Evolutionary conservation across 37 sponge, comb jelly and placozoan genomes (phyloP), one percentile per base, ranked within the genome.

Genomic region (Dysidea cf. avara): DNA sequence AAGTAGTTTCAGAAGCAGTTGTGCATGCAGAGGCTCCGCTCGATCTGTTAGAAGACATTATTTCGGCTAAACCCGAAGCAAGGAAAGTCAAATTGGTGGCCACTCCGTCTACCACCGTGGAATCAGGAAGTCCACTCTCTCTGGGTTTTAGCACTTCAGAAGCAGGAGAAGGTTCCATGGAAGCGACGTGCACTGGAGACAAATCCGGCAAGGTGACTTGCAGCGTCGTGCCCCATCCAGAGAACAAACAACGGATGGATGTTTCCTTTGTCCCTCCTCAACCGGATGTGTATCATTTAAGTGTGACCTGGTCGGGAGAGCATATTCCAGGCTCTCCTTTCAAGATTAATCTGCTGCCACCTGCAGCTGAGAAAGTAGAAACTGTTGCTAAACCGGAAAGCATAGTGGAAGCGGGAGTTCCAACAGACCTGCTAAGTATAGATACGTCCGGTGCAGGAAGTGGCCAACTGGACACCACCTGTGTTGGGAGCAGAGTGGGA

Each of bases 141-240:
- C 48, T 90, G 66, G 38, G 52, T 6, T 80, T 90, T 49, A 81
- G 85, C 56, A 61, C 72, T 20, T 55, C 65, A 3, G 49, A 58
- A 24, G 91, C 91, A 32, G 91, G 91, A 0, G 69, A 65, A 5
- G 86, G 82, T n/a, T n/a, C n/a, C n/a, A n/a, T n/a, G n/a, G n/a
- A n/a, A n/a, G n/a, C n/a, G n/a, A n/a, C n/a, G n/a, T n/a, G n/a
- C n/a, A n/a, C n/a, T n/a, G n/a, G n/a, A n/a, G n/a, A n/a, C n/a
- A n/a, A n/a, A n/a, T n/a, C n/a, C n/a, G n/a, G n/a, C n/a, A n/a
- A n/a, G n/a, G n/a, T n/a, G n/a, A n/a, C n/a, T n/a, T n/a, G n/a
- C n/a, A n/a, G n/a, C n/a, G n/a, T n/a, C n/a, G n/a, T n/a, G n/a
- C n/a, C n/a, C n/a, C n/a, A n/a, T n/a, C n/a, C n/a, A n/a, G n/a